Conservation (phyloP, 2,113 vertebrate genomes). For the Balaeniceps rex region DNA sequence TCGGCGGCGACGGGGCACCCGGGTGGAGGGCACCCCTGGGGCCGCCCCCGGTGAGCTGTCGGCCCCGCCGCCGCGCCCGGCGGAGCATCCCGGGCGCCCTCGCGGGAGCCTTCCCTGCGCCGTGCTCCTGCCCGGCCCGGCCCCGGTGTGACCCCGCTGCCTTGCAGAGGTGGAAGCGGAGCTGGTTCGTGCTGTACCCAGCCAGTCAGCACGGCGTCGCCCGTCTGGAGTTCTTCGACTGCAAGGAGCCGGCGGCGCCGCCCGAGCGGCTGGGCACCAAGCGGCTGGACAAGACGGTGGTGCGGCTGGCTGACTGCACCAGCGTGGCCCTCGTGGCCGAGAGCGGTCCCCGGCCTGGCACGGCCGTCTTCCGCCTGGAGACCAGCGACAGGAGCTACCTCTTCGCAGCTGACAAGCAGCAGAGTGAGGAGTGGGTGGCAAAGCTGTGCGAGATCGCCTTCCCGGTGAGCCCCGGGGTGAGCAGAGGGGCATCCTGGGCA, state of each 20-base stretch:
- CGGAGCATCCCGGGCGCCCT: not conserved
- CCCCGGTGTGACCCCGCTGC: not conserved
- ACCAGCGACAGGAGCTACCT: conserved; percentile 88
- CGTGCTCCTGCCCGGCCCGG: not conserved
- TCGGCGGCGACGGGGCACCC: not conserved
- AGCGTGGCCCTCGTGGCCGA: conserved; percentile 85
- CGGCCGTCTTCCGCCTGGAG: conserved; percentile 87
- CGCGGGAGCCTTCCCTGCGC: not conserved
- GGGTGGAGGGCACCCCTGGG: too few relatives aligned
- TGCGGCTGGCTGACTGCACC: conserved; percentile 91
- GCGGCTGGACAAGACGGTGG: conserved; percentile 90
- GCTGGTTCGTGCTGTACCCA: conserved; percentile 90
- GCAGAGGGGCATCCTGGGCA: not conserved
- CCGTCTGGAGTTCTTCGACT: conserved; percentile 92
- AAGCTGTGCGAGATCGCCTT: conserved; percentile 92
- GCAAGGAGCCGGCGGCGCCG: conserved; percentile 68
- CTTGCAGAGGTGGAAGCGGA: conserved; percentile 92
- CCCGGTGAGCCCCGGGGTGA: conserved; percentile 72
- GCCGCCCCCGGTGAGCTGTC: not conserved
- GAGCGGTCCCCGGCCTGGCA: conserved; percentile 85
- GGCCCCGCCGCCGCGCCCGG: not conserved
- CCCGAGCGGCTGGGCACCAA: conserved; percentile 79
- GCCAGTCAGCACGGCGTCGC: conserved; percentile 93
- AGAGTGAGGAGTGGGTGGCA: conserved; percentile 86
- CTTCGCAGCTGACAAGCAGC: conserved; percentile 81